A percentile compares a stretch with the other conserved stretches of the same genome.
Conservation (phyloP, 1,140 invertebrate species). For the Adelges cooleyi region DNA sequence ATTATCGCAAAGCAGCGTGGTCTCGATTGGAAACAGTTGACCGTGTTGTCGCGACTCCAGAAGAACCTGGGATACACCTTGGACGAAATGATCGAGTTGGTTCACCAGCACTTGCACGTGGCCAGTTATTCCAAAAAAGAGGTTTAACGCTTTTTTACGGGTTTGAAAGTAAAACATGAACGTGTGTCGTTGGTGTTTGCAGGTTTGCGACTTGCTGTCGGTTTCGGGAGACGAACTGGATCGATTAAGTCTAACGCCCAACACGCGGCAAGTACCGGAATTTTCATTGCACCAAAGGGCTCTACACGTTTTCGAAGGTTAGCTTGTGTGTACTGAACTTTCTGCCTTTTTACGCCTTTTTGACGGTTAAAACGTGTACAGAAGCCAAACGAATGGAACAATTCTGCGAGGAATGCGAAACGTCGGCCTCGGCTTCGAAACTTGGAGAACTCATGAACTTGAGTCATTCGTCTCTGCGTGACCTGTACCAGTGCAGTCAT, state of each 20-base stretch:
- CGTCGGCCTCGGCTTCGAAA: slow-evolving; percentile 47
- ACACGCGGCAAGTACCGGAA: slow-evolving; percentile 52
- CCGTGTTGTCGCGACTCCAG: slow-evolving; percentile 60
- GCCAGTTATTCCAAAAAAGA: slow-evolving; percentile 65
- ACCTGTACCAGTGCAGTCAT: slow-evolving; percentile 91
- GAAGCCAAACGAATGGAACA: slow-evolving; percentile 69
- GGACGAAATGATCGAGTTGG: slow-evolving; percentile 55
- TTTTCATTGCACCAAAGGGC: slow-evolving; percentile 78
- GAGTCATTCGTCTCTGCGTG: slow-evolving; percentile 74
- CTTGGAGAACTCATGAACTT: slow-evolving; percentile 77
- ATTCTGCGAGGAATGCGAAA: slow-evolving; percentile 57
- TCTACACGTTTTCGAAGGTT: slow-evolving; percentile 73
- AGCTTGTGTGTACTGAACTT: slow-evolving; percentile 5
- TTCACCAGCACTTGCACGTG: slow-evolving; percentile 51
- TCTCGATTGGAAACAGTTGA: slow-evolving; percentile 49
- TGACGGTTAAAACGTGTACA: slow-evolving; percentile 33
- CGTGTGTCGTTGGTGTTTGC: slow-evolving; percentile 31
- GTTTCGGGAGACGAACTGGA: slow-evolving; percentile 54
- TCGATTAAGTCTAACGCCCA: slow-evolving; percentile 50
- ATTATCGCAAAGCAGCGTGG: slow-evolving; percentile 56
- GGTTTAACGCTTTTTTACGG: slow-evolving; percentile 39
- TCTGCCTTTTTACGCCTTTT: background rate
- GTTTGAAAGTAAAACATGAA: background rate
- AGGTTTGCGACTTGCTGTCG: slow-evolving; percentile 49
- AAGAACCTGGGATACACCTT: slow-evolving; percentile 48